These are phyloP conservation scores for Hemicentrotus pulcherrimus DNA, from an alignment of 35 echinoderm and acorn worm species.

Conservation along the genomic window DNA sequence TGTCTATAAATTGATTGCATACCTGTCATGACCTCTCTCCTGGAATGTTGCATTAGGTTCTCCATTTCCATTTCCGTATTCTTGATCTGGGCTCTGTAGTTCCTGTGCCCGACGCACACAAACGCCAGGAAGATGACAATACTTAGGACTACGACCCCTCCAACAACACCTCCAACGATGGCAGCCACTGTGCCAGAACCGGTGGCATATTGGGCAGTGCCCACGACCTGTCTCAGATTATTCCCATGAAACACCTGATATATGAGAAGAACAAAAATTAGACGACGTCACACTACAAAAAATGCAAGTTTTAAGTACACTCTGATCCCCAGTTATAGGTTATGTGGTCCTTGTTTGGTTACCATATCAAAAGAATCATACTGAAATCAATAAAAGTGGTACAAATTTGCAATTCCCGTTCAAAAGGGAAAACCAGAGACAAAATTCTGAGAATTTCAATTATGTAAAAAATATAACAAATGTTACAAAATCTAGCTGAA, in stretches of 20 bases:
- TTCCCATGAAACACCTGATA: slow-evolving; percentile 21
- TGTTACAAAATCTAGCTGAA: no score
- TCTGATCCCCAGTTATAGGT: not conserved
- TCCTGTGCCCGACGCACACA: not conserved
- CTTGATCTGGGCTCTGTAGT: not conserved
- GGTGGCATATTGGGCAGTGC: not conserved
- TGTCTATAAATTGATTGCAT: not conserved
- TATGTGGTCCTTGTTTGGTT: no score
- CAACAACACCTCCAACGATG: not conserved
- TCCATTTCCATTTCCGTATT: slow-evolving; percentile 43
- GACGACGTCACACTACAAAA: no score
- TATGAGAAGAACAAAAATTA: not conserved
- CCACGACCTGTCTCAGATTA: not conserved
- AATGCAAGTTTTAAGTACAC: not conserved
- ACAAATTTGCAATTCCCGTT: no score
- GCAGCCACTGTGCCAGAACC: not conserved
- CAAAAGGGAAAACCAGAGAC: no score
- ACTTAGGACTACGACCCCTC: not conserved
- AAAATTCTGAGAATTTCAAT: no score
- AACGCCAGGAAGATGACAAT: slow-evolving; percentile 8
- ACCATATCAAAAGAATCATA: no score
- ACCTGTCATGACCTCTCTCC: slow-evolving; percentile 20
- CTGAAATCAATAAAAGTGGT: no score
- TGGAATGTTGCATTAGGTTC: not conserved
- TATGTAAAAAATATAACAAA: no score